Evolutionary conservation across 2,113 vertebrate genomes (phyloP), one percentile per base, ranked within the genome.

Genomic region (Rhinichthys klamathensis): DNA sequence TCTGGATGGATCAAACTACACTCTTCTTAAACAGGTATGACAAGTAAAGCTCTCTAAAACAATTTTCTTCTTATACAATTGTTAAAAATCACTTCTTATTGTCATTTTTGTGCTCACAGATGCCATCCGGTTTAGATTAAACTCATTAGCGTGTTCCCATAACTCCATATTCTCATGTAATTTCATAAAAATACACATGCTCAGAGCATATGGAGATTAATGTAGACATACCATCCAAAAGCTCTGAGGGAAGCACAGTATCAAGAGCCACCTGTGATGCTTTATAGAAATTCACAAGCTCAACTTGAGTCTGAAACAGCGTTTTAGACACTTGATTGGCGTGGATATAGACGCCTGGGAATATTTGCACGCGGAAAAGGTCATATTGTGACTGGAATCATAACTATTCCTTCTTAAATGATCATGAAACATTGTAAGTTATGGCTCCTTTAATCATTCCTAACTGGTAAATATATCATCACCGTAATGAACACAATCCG

Each of bases 1-100:
- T 90, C 95, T 95, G 27, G 96, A 97, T 90, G 96, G 96, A 84
- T 96, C 95, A 86, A 97, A 97, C 90, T 97, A 97, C 89, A 97
- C 96, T 80, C 95, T 96, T 90, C 89, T 97, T 84, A 97, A 97
- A 93, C 96, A 97, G 96, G 96, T 97, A 94, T 89, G 83, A 41
- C 7, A 13, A 35, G 11, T 23, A 41, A 23, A 23, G 9, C 69
- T 12, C 35, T 27, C n/a, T 27, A 30, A 83, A 41, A 15, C 10
- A 15, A 23, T 23, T 5, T 60, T 30, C 21, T 9, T 3, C 65
- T 35, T 73, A 46, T 61, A n/a, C 4, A 7, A 3, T 6, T 16
- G 3, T 44, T 27, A 27, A 46, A 49, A 72, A 4, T 38, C 27
- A 3, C 44, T 27, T 41, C 15, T 63, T 25, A 41, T 49, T 44